phyloP scores from a whole-genome alignment of 2,113 vertebrate species.

The Emberiza fucata region DNA sequence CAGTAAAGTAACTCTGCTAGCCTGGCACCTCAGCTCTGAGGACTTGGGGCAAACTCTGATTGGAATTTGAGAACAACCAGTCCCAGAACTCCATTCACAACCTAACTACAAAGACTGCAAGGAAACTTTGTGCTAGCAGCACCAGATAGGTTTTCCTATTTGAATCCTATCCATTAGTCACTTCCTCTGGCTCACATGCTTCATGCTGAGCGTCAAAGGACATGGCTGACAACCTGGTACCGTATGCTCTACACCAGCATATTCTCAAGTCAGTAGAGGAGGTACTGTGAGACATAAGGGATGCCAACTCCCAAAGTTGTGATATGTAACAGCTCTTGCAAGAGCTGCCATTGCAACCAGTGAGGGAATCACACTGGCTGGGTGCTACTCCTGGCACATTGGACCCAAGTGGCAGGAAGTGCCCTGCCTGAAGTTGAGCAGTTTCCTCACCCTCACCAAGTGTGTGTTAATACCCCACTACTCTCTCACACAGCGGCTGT shows the following conservation, averaged over 20 bases:
- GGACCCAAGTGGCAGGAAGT: background rate
- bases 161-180: background rate
- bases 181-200: background rate
- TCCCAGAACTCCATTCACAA: background rate
- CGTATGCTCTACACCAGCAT: rapidly evolving
- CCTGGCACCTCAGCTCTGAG: background rate
- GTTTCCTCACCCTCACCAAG: background rate
- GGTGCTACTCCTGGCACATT: background rate
- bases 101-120: background rate
- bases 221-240: background rate
- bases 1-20: background rate
- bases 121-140: background rate
- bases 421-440: background rate
- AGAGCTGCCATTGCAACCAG: background rate
- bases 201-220: background rate
- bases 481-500: rapidly evolving
- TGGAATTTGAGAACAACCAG: background rate
- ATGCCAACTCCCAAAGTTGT: background rate
- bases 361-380: rapidly evolving
- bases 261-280: background rate
- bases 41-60: background rate
- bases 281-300: background rate
- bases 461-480: background rate
- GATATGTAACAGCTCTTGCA: background rate
- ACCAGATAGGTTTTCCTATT: background rate